Evolutionary conservation across 2,888 invertebrate genomes (phyloP), one percentile per base, ranked within the genome.

Genomic region (Pardosa pseudoannulata): DNA sequence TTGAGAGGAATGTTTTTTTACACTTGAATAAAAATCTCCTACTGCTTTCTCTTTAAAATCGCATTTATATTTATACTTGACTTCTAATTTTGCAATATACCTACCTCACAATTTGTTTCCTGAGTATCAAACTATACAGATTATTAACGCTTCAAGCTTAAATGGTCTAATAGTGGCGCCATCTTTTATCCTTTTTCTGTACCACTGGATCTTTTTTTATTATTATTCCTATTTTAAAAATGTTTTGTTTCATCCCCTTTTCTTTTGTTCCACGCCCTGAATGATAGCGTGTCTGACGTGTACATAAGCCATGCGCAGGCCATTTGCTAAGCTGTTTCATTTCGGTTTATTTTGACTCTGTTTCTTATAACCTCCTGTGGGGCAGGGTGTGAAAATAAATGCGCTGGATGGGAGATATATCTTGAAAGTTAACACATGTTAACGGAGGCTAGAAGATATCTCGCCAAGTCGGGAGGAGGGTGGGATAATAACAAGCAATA

Each of bases 251-350:
- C n/a, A n/a, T 6, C 23, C 23, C 5, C 11, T 13, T 56, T 13
- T 68, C 46, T 39, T 28, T 32, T 73, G 11, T 27, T 23, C 0
- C 9, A 3, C 23, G 50, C 32, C 67, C 16, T 75, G 71, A 82
- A 70, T 71, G 76, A 82, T 82, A 71, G 23, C 70, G 32, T 71
- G 39, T 56, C 32, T 76, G 82, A 82, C 82, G 65, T 41, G 64
- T 32, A 82, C 76, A 82, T 76, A 65, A 76, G 75, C 82, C 82
- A 82, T 76, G 41, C 50, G 71, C 56, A 41, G 19, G n/a, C 71
- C 28, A 71, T 28, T 67, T 67, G 32, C 67, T 65, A 36, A 27
- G 19, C 32, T 65, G 75, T 72, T 82, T 64, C 29, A n/a, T 50
- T 82, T 65, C 1, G 39, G 39, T 75, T 64, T 71, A 50, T 82